These are phyloP conservation scores for Oreochromis spilurus DNA, from an alignment of 2,113 vertebrate genomes.

Conservation along the genomic window DNA sequence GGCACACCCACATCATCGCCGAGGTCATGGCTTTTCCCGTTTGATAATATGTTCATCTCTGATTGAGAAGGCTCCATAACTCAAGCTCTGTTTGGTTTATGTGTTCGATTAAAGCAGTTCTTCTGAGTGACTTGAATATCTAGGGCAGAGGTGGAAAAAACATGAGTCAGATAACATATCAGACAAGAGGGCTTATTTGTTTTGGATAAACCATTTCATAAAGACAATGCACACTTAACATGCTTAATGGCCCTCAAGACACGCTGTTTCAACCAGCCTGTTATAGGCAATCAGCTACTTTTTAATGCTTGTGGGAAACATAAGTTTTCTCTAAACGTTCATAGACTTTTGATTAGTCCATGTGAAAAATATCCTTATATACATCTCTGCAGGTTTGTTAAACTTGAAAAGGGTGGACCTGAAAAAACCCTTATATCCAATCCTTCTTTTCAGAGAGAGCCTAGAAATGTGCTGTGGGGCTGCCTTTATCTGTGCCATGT, in stretches of 20 bases:
- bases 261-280: not conserved
- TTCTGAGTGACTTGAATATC: constrained; percentile 1
- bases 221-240: not conserved
- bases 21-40: constrained; percentile 66
- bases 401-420: not conserved
- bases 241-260: not conserved
- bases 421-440: not conserved
- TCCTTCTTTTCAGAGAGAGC: not conserved
- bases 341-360: not conserved
- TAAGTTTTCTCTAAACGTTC: not conserved
- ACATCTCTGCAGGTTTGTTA: not conserved
- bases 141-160: not conserved
- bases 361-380: not conserved
- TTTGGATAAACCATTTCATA: not conserved
- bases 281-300: not conserved
- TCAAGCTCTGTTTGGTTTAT: not conserved
- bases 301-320: not conserved
- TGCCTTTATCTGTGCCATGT: not conserved
- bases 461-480: not conserved
- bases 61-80: constrained; percentile 70
- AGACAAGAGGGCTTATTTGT: not conserved
- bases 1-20: constrained; percentile 56
- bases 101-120: not conserved
- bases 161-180: not conserved
- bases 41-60: constrained; percentile 74